Evolutionary conservation across 1,140 invertebrate species (phyloP).

Genomic region (Periplaneta americana): DNA sequence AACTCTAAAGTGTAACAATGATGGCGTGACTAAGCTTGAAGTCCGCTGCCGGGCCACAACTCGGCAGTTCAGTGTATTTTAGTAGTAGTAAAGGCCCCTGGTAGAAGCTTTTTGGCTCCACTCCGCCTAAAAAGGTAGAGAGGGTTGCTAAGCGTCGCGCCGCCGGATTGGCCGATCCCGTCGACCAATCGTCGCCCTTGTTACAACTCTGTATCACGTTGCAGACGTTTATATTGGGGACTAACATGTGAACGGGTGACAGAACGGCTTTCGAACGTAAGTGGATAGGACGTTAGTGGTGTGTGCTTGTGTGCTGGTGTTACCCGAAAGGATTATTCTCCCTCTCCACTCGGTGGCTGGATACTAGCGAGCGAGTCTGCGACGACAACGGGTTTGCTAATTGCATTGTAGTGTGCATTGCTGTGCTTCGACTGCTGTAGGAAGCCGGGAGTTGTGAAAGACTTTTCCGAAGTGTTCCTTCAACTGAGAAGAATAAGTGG

Average conservation of each 20-base stretch:
- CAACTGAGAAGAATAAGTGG: background rate
- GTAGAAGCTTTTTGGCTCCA: constrained; percentile 15
- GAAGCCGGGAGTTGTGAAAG: background rate
- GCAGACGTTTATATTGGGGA: constrained; percentile 78
- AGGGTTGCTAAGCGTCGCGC: constrained; percentile 40
- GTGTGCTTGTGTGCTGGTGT: constrained; percentile 14
- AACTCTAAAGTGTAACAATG: background rate
- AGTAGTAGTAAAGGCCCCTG: constrained; percentile 1
- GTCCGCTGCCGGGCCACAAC: background rate
- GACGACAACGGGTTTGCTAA: background rate
- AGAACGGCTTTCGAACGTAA: constrained; percentile 92
- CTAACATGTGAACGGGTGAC: constrained; percentile 60
- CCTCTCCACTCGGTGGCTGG: background rate
- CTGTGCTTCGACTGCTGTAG: background rate
- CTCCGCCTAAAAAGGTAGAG: constrained; percentile 62
- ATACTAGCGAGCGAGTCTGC: background rate
- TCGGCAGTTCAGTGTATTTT: background rate
- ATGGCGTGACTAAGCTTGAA: background rate
- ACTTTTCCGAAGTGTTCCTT: background rate
- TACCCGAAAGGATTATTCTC: background rate
- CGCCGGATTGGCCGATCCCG: constrained; percentile 37
- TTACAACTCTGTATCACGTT: constrained; percentile 68
- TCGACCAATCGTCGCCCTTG: constrained; percentile 40
- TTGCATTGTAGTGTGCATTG: background rate
- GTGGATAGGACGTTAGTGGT: constrained; percentile 45